Evolutionary conservation across 2,797 vertebrate species (phyloP), one percentile per base, ranked within the genome.

Genomic region (Halcyon leucocephala): DNA sequence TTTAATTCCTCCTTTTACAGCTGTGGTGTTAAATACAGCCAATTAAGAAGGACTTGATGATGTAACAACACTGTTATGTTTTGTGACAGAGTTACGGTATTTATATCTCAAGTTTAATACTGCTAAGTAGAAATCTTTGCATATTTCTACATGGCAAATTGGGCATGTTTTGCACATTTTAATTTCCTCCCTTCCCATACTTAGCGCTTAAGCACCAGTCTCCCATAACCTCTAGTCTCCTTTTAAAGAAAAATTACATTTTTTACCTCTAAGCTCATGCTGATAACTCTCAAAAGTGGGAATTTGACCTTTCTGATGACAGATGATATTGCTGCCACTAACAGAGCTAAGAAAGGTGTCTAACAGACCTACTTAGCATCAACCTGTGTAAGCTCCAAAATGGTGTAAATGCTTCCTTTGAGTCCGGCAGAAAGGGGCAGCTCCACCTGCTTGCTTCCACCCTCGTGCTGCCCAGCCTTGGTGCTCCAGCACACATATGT

Each of bases 401-500:
- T n/a, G 31, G 31, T 55, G 54, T 55, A 55, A 86, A 62, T 25
- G 24, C 55, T 33, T 64, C 21, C 25, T 44, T 18, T n/a, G 33
- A 66, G 22, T 18, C 48, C 44, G 37, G 17, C 54, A 41, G 35
- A 51, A 71, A 81, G 41, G 33, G 31, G 25, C 51, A 70, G 26
- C 39, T 58, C 14, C 39, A 54, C 20, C 26, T 0, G 0, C 17
- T 51, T 14, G 1, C 37, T 90, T 54, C 48, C 24, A 37, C 6
- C 11, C n/a, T 60, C 0, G 0, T 41, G 35, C 39, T 6, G 3
- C 33, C 35, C 0, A 1, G 6, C 76, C 11, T 39, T 51, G 44
- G 24, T 79, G 21, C 19, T n/a, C 21, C 48, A 31, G 0, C 1
- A 0, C 3, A 3, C 2, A 1, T 37, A 5, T 25, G 19, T 2